These are phyloP conservation scores for Trimorus sp. DNA, from an alignment of 2,888 invertebrate genomes.

Conservation along the genomic window DNA sequence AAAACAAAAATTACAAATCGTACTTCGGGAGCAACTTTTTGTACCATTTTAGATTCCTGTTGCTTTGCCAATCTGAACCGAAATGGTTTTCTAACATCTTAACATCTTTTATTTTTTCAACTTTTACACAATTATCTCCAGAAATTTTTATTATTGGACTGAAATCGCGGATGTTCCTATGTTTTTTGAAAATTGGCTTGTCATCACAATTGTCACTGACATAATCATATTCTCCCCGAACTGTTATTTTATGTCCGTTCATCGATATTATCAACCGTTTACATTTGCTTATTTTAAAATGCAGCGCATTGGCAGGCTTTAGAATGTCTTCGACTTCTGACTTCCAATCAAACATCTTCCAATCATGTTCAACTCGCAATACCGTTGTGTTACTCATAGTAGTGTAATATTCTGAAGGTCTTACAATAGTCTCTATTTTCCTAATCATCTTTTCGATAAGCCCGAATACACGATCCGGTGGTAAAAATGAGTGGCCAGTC, in stretches of 20 bases:
- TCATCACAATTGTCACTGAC: background rate
- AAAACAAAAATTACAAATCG: no score
- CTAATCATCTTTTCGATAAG: slow-evolving; percentile 18
- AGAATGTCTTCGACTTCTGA: background rate
- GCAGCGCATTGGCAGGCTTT: slow-evolving; percentile 8
- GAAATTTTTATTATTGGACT: background rate
- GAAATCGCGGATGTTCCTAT: slow-evolving; percentile 3
- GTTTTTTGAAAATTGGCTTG: slow-evolving; percentile 12
- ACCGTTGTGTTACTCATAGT: slow-evolving; percentile 12
- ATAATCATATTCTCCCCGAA: slow-evolving; percentile 16
- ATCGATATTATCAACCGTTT: slow-evolving; percentile 13
- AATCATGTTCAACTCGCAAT: slow-evolving; percentile 18
- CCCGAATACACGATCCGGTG: slow-evolving; percentile 31
- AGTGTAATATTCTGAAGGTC: background rate
- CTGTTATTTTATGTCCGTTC: background rate
- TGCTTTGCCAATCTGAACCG: no score
- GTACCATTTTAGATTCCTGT: no score
- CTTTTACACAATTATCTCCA: slow-evolving; percentile 13
- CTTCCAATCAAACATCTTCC: slow-evolving; percentile 32
- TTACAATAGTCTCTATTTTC: slow-evolving; percentile 26
- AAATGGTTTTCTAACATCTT: no score
- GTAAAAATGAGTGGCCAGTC: slow-evolving; percentile 35
- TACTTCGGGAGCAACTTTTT: no score
- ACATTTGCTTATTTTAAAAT: slow-evolving; percentile 25
- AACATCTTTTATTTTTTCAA: background rate